These are phyloP conservation scores for Pangasius macronema DNA, from an alignment of 2,797 vertebrate genomes.

Conservation along the genomic window DNA sequence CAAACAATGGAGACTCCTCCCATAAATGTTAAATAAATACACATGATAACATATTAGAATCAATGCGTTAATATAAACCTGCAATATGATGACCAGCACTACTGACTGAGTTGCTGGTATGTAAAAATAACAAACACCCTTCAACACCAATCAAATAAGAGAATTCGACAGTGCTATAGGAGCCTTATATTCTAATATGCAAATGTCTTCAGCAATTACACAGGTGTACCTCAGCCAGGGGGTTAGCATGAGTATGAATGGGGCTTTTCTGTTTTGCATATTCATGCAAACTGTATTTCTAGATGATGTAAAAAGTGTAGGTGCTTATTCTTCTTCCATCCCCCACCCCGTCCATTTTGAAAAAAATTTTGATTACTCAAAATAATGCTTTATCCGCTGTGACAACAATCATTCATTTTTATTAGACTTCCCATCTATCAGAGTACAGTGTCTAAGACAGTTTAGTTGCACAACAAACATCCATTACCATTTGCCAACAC, in stretches of 20 bases:
- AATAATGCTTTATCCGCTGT: background rate
- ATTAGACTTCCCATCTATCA: background rate
- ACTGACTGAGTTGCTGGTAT: background rate
- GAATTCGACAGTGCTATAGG: background rate
- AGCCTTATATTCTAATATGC: background rate
- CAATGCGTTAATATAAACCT: background rate
- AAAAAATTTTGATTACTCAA: background rate
- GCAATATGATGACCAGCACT: background rate
- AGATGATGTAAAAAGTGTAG: background rate
- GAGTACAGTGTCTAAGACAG: background rate
- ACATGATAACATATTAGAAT: background rate
- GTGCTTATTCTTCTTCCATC: background rate
- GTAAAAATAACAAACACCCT: background rate
- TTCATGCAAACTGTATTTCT: background rate
- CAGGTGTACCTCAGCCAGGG: background rate
- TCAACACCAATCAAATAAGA: background rate
- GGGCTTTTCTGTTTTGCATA: background rate
- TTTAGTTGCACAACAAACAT: slow-evolving; percentile 6
- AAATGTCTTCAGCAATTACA: background rate
- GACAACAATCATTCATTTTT: background rate
- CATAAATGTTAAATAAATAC: background rate
- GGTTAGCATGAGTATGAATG: too few species aligned
- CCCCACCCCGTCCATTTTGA: background rate
- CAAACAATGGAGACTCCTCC: background rate
- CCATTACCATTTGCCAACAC: background rate